phyloP scores from a whole-genome alignment of 2,888 invertebrate genomes.

The Clusia tigrina region DNA sequence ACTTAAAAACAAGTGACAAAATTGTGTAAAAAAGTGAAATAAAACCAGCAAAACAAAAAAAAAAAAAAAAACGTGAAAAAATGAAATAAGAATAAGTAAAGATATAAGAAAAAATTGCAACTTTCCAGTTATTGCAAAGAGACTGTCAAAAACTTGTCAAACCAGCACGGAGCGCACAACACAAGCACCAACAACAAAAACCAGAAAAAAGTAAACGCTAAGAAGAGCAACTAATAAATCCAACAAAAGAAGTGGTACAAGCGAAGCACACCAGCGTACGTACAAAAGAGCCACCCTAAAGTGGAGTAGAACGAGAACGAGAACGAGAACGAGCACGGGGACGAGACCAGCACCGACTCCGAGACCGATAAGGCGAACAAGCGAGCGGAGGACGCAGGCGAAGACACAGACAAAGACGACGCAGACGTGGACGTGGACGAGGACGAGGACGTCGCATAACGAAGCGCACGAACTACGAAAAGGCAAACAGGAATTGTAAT shows the following conservation, averaged over 20 bases:
- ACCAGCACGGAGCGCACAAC: constrained; percentile 21
- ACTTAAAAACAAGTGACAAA: constrained; percentile 16
- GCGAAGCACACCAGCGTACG: not conserved
- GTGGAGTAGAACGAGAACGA: constrained; percentile 14
- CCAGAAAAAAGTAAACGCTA: constrained; percentile 22
- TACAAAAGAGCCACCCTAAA: constrained; percentile 15
- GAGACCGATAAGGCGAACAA: constrained; percentile 4
- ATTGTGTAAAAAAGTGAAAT: constrained; percentile 1
- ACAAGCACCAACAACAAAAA: constrained; percentile 17
- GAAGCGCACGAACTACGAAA: not conserved
- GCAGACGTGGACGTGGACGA: constrained; percentile 13
- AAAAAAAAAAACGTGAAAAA: not conserved
- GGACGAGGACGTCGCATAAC: not conserved
- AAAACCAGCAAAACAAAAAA: constrained; percentile 13
- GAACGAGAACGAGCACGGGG: not conserved
- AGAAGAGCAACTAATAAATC: constrained; percentile 32
- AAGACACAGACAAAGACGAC: constrained; percentile 7
- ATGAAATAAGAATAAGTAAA: not conserved
- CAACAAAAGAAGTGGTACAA: constrained; percentile 29
- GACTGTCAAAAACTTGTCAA: constrained; percentile 42
- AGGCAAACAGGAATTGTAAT: not conserved
- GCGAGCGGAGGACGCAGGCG: constrained; percentile 9
- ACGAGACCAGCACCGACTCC: not conserved
- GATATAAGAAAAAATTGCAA: constrained; percentile 18
- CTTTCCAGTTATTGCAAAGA: constrained; percentile 24